These are phyloP conservation scores for Pollenia amentaria DNA, from an alignment of 2,888 invertebrate species.

Conservation along the genomic window DNA sequence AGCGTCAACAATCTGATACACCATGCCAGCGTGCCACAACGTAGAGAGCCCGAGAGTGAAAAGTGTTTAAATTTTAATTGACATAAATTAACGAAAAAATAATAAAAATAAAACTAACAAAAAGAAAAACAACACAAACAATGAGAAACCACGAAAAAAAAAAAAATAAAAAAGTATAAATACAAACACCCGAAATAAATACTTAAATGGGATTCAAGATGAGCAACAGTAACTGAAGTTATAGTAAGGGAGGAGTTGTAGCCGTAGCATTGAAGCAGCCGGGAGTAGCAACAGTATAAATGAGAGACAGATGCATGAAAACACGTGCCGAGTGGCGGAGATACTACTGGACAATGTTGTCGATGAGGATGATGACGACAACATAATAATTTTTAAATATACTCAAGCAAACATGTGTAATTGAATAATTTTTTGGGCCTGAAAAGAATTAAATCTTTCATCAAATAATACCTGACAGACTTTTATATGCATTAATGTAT, in stretches of 20 bases:
- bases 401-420: conserved; percentile 28
- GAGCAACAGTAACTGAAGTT: conserved; percentile 65
- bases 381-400: conserved; percentile 40
- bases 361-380: conserved; percentile 53
- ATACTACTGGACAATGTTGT: conserved; percentile 12
- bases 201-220: conserved; percentile 72
- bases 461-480: not conserved
- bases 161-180: conserved; percentile 73
- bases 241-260: conserved; percentile 6
- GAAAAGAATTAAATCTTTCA: conserved; percentile 40
- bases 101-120: conserved; percentile 40
- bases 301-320: not conserved
- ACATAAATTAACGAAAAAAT: conserved; percentile 75
- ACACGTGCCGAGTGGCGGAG: conserved; percentile 2
- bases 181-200: conserved; percentile 75
- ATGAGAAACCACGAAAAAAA: conserved; percentile 61
- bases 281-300: conserved; percentile 37
- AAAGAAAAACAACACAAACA: conserved; percentile 34
- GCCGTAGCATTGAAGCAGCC: conserved; percentile 55
- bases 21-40: not conserved
- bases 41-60: conserved; percentile 25
- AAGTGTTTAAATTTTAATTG: conserved; percentile 77
- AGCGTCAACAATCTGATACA: conserved; percentile 30
- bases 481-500: too few species aligned
- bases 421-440: not conserved